Evolutionary conservation across 1,140 invertebrate species (phyloP).

Genomic region (Theocolax elegans): DNA sequence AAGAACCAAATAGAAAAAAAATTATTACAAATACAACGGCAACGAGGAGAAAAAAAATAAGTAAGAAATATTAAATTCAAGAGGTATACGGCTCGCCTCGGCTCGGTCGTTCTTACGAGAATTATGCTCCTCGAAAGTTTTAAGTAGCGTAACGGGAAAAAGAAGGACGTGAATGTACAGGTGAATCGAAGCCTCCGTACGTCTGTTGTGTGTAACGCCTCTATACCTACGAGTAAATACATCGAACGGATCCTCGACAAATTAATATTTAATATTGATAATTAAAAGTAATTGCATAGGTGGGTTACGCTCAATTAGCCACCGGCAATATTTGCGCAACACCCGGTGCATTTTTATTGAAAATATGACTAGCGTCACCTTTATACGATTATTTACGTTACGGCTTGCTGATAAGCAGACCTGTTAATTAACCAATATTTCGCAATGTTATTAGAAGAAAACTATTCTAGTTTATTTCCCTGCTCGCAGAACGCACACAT

Average conservation of each 20-base stretch:
- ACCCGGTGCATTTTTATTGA: too few species aligned
- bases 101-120: constrained; percentile 18
- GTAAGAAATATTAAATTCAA: too few species aligned
- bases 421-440: constrained; percentile 19
- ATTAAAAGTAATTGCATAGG: constrained; percentile 34
- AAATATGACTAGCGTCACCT: neutral
- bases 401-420: neutral
- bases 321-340: neutral
- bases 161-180: constrained; percentile 26
- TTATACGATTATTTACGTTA: constrained; percentile 5
- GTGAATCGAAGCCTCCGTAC: constrained; percentile 11
- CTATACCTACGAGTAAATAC: too few species aligned
- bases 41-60: too few species aligned
- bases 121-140: constrained; percentile 18
- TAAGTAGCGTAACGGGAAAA: constrained; percentile 32
- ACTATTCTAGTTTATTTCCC: too few species aligned
- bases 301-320: too few species aligned
- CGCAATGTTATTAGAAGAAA: too few species aligned
- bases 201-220: neutral
- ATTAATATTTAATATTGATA: constrained; percentile 29
- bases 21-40: constrained; percentile 11
- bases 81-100: too few species aligned
- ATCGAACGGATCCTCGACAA: too few species aligned
- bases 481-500: too few species aligned
- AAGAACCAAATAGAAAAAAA: too few species aligned